Evolutionary conservation across 2,113 vertebrate species (phyloP), one percentile per base, ranked within the genome.

Genomic region (Poicephalus meyeri): DNA sequence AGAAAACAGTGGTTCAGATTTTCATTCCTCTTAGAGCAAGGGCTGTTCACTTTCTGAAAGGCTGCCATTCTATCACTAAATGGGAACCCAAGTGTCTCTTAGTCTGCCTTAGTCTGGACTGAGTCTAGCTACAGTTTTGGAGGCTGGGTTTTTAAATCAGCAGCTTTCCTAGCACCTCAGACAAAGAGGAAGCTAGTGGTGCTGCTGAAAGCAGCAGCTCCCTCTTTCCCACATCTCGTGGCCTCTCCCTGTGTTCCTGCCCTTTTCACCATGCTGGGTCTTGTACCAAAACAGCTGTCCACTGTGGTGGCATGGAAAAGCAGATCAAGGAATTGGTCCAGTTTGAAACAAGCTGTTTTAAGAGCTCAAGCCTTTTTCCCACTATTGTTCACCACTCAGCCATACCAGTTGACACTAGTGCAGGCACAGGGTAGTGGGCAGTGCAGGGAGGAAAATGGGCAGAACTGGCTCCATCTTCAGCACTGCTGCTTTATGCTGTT

Each of bases 221-320:
- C 15, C 16, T 23, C 13, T 88, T 74, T 79, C 15, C 46, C 10
- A 13, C 12, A 25, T 13, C 19, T 63, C 9, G 24, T 74, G 61
- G 58, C 20, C 23, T 41, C 79, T 81, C 28, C 7, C 0, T 7
- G 2, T 21, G 17, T 31, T 78, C 61, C 37, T 71, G 56, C 47
- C 52, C 39, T 87, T 74, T 28, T 46, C 41, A 47, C 35, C 0
- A 0, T 0, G 0, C 28, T 19, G 39, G 47, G 31, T 53, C 13
- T 46, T 28, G 11, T 46, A 64, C 46, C 55, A 42, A 61, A 73
- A 23, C 17, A 64, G 8, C 25, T 13, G 9, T 42, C 29, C 28
- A 5, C 37, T 0, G 4, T 26, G 6, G 24, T 33, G 37, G 26
- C 49, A 35, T 1, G 11, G 39, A 35, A 84, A 80, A 66, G 10